These are phyloP conservation scores for Scaptomyza reducta DNA, from an alignment of 2,888 invertebrate genomes.

Conservation along the genomic window DNA sequence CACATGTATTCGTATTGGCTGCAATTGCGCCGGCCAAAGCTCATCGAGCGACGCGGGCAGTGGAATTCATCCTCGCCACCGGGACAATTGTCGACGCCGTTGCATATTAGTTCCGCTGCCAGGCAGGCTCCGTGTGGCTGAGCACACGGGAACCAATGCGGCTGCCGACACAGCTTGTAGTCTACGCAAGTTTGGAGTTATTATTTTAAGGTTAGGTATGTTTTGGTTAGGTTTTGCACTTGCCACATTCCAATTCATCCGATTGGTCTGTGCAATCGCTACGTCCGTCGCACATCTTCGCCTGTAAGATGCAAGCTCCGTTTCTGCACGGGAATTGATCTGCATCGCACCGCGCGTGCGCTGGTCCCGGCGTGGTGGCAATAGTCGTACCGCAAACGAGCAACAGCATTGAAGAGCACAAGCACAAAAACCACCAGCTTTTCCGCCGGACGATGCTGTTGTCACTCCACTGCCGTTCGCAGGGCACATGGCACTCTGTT, in stretches of 20 bases:
- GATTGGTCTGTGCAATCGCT: conserved; percentile 81
- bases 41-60: conserved; percentile 61
- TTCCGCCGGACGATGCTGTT: conserved; percentile 2
- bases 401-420: conserved; percentile 53
- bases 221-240: conserved; percentile 22
- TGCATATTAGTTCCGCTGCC: conserved; percentile 89
- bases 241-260: conserved; percentile 83
- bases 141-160: conserved; percentile 83
- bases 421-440: conserved; percentile 41
- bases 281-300: conserved; percentile 82
- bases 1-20: conserved; percentile 81
- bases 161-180: conserved; percentile 77
- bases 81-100: conserved; percentile 88
- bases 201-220: conserved; percentile 18
- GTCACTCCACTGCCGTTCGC: conserved; percentile 21
- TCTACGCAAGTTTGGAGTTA: conserved; percentile 53
- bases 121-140: conserved; percentile 87
- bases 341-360: conserved; percentile 77
- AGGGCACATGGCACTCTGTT: conserved; percentile 37
- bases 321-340: conserved; percentile 86
- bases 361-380: conserved; percentile 58
- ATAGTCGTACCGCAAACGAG: conserved; percentile 64
- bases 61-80: conserved; percentile 88
- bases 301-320: conserved; percentile 81
- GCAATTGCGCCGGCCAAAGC: conserved; percentile 69